Conservation (phyloP, 2,888 invertebrate species). For the Drosophila barbarae region DNA sequence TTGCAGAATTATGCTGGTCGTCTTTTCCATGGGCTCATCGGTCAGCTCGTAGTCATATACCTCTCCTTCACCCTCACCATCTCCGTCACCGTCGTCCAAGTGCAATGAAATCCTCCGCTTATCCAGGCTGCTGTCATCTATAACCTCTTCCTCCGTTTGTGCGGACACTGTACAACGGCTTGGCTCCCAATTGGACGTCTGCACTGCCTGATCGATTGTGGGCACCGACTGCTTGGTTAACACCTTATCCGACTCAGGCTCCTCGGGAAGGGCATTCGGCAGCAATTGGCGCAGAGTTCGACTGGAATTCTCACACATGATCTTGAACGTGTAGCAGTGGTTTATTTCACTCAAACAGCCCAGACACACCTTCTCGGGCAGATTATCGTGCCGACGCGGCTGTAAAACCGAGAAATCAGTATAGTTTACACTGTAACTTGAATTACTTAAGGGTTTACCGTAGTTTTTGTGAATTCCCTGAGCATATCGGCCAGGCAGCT, state of each 20-base stretch:
- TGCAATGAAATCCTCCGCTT: constrained; percentile 10
- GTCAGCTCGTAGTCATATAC: constrained; percentile 57
- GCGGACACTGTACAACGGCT: constrained; percentile 29
- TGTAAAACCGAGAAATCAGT: constrained; percentile 33
- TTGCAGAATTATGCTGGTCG: constrained; percentile 49
- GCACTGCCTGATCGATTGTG: constrained; percentile 42
- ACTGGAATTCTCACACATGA: constrained; percentile 78
- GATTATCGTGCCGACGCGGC: constrained; percentile 76
- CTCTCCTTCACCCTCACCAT: constrained; percentile 19
- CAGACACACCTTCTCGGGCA: constrained; percentile 78
- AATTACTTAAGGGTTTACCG: constrained; percentile 47
- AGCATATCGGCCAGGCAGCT: constrained; percentile 77
- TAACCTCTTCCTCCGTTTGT: constrained; percentile 52
- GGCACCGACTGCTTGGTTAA: constrained; percentile 12
- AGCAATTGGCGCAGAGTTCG: constrained; percentile 76
- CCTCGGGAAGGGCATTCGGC: constrained; percentile 63
- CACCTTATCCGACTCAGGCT: constrained; percentile 24
- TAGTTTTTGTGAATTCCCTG: constrained; percentile 64
- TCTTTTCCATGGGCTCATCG: constrained; percentile 45
- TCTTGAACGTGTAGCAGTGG: constrained; percentile 78
- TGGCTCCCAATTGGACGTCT: constrained; percentile 35
- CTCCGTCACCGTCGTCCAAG: constrained; percentile 15
- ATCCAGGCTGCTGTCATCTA: constrained; percentile 25
- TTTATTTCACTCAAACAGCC: constrained; percentile 79
- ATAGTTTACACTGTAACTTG: not conserved